Evolutionary conservation across 37 sponge, comb jelly and placozoan genomes (phyloP).

Genomic region (Cliona cf. orientalis): DNA sequence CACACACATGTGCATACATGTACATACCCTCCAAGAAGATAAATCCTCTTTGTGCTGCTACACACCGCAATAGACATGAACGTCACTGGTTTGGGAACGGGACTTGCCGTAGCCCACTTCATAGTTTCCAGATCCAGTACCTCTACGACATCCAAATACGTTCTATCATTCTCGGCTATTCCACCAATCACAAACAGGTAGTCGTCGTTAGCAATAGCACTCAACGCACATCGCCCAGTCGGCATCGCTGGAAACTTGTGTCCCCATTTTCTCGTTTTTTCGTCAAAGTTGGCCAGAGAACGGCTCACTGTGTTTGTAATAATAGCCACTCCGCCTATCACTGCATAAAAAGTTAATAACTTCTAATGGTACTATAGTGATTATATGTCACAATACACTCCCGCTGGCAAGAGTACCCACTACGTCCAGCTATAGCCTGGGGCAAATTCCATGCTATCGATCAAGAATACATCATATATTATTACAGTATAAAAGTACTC

Average conservation of each 20-base stretch:
- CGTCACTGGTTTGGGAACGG: slow-evolving; percentile 7
- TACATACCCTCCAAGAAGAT: slow-evolving; percentile 31
- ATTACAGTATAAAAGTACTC: no score
- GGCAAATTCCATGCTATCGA: no score
- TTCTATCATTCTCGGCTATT: slow-evolving; percentile 9
- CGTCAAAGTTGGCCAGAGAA: slow-evolving; percentile 9
- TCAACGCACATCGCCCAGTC: slow-evolving; percentile 5
- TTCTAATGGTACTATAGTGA: no score
- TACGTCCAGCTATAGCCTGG: no score
- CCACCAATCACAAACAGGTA: slow-evolving; percentile 19
- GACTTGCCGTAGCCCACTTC: neutral
- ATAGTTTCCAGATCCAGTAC: slow-evolving; percentile 4
- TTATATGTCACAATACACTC: no score
- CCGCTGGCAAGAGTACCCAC: no score
- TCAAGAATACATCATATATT: no score
- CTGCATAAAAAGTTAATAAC: no score
- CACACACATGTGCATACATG: neutral
- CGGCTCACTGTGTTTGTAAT: neutral
- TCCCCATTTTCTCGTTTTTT: slow-evolving; percentile 9
- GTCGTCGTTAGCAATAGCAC: neutral
- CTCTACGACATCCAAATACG: slow-evolving; percentile 15
- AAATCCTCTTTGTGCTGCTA: slow-evolving; percentile 6
- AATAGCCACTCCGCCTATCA: slow-evolving; percentile 13
- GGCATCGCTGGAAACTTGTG: slow-evolving; percentile 23
- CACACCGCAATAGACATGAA: slow-evolving; percentile 38